Evolutionary conservation across 2,113 vertebrate genomes (phyloP), one percentile per base, ranked within the genome.

Genomic region (Peromyscus polionotus): DNA sequence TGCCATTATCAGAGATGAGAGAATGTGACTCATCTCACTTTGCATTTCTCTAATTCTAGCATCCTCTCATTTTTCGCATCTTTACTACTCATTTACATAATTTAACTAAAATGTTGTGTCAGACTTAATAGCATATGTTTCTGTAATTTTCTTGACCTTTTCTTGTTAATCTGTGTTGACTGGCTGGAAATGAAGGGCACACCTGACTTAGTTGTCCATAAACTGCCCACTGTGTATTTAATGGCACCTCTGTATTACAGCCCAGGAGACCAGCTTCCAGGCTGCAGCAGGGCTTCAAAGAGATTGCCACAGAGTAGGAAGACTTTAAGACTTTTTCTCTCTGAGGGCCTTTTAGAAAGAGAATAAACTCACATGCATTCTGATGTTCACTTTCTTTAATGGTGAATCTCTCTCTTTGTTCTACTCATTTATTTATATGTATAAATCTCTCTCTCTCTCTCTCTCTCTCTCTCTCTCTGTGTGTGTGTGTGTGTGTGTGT

Each of bases 31-130:
- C 76, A 28, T 88, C 24, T 90, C n/a, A 73, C 22, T 85, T 83
- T 70, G 48, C 3, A 33, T 68, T 39, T 91, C 76, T 89, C 65
- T 39, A 45, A 39, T 65, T 80, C 48, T 51, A 22, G 63, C 59
- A 63, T 42, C 3, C 51, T 77, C 59, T 93, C 26, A n/a, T 31
- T 93, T 59, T 67, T 73, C 28, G 73, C n/a, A 57, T 73, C 22
- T 51, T 94, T 72, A 39, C 68, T 67, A 75, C 1, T 12, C 22
- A 63, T 79, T 88, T 31, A 70, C 1, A 31, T 67, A 65, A 36
- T 96, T 92, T 73, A 89, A 75, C 3, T n/a, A 61, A 93, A 13
- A 26, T 86, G 72, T 79, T 89, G 76, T 86, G 16, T 68, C 45
- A 51, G 48, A 16, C 67, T 77, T 87, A 20, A 65, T 33, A 57